Evolutionary conservation across 1,140 invertebrate genomes (phyloP).

Genomic region (Mizuhopecten yessoensis): DNA sequence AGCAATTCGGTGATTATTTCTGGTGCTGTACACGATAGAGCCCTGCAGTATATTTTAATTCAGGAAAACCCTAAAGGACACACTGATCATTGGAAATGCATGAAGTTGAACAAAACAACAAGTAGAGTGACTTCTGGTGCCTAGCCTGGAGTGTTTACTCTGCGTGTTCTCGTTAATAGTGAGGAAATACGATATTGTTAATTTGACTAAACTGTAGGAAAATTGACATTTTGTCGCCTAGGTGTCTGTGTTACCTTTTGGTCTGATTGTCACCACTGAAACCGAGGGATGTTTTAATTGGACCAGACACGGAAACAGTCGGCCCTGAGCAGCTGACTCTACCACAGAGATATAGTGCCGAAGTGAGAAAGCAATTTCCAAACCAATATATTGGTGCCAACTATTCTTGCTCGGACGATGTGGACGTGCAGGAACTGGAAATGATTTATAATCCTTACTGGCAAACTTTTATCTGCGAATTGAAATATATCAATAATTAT

Average conservation of each 20-base stretch:
- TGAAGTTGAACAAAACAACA: no score
- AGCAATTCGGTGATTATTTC: no score
- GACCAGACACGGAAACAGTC: conserved; percentile 18
- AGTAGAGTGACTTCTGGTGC: no score
- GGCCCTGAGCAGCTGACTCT: background rate
- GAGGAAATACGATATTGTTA: no score
- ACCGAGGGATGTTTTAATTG: background rate
- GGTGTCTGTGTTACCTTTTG: background rate
- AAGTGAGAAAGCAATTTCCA: conserved; percentile 34
- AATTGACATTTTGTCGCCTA: background rate
- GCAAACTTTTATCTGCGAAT: background rate
- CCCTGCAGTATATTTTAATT: no score
- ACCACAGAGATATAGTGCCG: background rate
- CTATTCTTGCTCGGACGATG: background rate
- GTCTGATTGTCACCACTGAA: background rate
- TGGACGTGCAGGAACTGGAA: background rate
- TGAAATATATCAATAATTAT: conserved; percentile 14
- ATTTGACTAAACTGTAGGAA: no score
- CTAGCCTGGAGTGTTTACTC: no score
- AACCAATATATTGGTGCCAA: conserved; percentile 29
- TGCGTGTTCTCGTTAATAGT: no score
- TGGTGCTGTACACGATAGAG: no score
- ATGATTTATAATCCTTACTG: background rate
- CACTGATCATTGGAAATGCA: no score
- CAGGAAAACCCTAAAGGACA: no score